Conservation (phyloP, 2,113 vertebrate genomes). For the Spea bombifrons region DNA sequence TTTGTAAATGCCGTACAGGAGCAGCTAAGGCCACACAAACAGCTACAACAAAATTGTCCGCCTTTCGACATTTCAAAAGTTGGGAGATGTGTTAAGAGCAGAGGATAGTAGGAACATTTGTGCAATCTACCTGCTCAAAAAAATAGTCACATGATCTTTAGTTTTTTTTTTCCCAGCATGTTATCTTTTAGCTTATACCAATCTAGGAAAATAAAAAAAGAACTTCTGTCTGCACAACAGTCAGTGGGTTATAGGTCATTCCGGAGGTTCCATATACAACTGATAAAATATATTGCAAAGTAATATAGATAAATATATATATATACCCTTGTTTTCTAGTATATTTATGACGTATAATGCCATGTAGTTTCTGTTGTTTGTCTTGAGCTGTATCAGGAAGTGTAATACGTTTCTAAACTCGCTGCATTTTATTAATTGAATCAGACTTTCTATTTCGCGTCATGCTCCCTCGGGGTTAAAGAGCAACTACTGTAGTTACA, state of each 20-base stretch:
- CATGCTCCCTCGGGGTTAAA: too few relatives aligned
- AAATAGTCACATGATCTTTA: background rate
- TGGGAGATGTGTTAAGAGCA: constrained; percentile 9
- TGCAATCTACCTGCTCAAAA: background rate
- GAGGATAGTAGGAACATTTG: constrained; percentile 52
- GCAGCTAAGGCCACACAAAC: too few relatives aligned
- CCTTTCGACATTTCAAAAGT: too few relatives aligned
- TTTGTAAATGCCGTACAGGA: too few relatives aligned
- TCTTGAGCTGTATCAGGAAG: too few relatives aligned
- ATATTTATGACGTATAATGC: background rate
- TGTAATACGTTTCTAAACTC: too few relatives aligned
- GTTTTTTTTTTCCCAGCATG: background rate
- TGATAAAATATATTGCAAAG: background rate
- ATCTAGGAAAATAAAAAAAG: background rate
- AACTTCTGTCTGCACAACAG: background rate
- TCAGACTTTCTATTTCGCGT: too few relatives aligned
- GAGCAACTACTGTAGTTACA: too few relatives aligned
- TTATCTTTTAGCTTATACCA: constrained; percentile 19
- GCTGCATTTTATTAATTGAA: too few relatives aligned
- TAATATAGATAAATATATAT: background rate
- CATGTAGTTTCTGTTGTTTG: too few relatives aligned
- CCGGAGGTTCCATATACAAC: background rate
- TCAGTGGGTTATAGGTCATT: background rate
- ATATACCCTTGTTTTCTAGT: background rate
- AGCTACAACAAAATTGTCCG: too few relatives aligned